Evolutionary conservation across 2,888 invertebrate species (phyloP).

Genomic region (Petrolisthes manimaculis): DNA sequence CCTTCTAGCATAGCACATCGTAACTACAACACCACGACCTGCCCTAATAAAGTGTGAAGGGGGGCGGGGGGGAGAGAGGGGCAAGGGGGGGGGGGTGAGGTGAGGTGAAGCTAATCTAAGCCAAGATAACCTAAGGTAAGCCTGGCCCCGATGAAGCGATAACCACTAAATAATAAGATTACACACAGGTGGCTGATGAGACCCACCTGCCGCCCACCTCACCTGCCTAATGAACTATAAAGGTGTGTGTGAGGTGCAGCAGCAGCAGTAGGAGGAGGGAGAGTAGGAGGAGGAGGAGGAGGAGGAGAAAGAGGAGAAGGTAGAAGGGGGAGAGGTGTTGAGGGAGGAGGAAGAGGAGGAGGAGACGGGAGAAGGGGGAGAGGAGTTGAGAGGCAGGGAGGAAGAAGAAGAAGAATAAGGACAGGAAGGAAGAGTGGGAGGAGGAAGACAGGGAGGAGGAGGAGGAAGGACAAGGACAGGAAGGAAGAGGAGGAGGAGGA

Average conservation of each 20-base stretch:
- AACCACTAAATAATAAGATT: slow-evolving; percentile 1
- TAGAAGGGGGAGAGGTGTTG: slow-evolving; percentile 8
- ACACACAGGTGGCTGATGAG: neutral
- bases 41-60: neutral
- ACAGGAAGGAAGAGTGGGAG: neutral
- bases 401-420: neutral
- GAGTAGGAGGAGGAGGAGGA: neutral
- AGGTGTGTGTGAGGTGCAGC: neutral
- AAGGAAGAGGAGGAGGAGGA: neutral
- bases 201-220: neutral
- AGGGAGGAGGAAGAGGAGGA: slow-evolving; percentile 2
- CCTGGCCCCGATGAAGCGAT: neutral
- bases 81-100: neutral
- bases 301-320: neutral
- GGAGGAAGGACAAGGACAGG: neutral
- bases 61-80: slow-evolving; percentile 5
- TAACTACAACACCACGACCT: too few species aligned
- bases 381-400: neutral
- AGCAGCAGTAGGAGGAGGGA: neutral
- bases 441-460: neutral
- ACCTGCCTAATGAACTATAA: slow-evolving; percentile 1
- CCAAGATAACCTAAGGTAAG: neutral
- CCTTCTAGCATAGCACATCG: too few species aligned
- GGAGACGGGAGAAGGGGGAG: neutral
- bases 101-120: neutral